Percentiles rank a stretch among this genome's conserved stretches.
Conservation (phyloP, 2,888 invertebrate genomes). For the Nematopogon swammerdamellus region DNA sequence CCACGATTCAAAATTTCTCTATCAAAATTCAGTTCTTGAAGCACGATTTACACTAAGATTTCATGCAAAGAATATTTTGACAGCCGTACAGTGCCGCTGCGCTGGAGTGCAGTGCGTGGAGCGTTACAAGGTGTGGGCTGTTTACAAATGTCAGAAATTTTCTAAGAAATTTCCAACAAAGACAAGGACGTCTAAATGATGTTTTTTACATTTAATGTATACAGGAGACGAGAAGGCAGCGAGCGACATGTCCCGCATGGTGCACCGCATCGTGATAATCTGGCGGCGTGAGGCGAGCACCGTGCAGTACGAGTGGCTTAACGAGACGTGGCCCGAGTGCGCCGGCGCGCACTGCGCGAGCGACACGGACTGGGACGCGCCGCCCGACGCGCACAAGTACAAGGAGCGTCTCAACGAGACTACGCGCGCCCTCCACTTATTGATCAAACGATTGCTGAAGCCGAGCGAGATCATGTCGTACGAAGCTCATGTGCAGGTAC, state of each 20-base stretch:
- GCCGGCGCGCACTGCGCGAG: constrained; percentile 39
- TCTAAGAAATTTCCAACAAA: too few species aligned
- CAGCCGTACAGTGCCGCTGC: too few species aligned
- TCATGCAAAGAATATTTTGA: too few species aligned
- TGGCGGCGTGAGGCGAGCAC: constrained; percentile 87
- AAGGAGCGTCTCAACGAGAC: constrained; percentile 63
- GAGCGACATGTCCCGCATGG: constrained; percentile 42
- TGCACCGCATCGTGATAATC: constrained; percentile 79
- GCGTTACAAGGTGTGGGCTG: too few species aligned
- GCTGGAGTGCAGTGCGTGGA: too few species aligned
- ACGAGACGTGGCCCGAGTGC: constrained; percentile 65
- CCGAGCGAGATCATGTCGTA: constrained; percentile 73
- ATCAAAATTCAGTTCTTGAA: too few species aligned
- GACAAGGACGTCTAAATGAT: too few species aligned
- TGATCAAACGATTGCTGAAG: constrained; percentile 67
- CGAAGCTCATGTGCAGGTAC: constrained; percentile 74
- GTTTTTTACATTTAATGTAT: too few species aligned
- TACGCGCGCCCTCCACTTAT: constrained; percentile 66
- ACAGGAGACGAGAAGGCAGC: constrained; percentile 26
- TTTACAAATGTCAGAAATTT: too few species aligned
- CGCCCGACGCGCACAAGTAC: constrained; percentile 25
- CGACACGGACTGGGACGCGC: constrained; percentile 19
- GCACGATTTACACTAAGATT: too few species aligned
- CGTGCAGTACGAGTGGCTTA: constrained; percentile 88
- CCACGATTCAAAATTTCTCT: too few species aligned